phyloP scores from a whole-genome alignment of 2,113 vertebrate genomes.

The Antidorcas marsupialis region DNA sequence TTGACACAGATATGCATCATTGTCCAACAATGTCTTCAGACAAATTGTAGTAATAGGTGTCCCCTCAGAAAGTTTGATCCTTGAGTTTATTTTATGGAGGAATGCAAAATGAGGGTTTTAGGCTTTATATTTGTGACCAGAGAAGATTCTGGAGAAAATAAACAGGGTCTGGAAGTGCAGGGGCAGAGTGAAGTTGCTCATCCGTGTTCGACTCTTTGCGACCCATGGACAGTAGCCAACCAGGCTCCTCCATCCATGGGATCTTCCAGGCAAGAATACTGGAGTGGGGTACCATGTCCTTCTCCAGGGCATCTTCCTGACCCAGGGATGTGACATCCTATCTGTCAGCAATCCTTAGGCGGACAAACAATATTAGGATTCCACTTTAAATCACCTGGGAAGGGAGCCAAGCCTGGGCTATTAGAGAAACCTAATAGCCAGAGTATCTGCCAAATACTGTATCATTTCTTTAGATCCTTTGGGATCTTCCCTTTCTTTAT shows the following conservation, averaged over 20 bases:
- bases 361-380: not conserved
- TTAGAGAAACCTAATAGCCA: not conserved
- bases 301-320: too few relatives aligned
- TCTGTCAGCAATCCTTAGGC: not conserved
- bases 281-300: too few relatives aligned
- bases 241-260: too few relatives aligned
- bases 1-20: not conserved
- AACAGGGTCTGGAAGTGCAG: not conserved
- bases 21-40: not conserved
- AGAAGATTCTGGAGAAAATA: not conserved
- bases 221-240: too few relatives aligned
- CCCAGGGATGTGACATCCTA: not conserved
- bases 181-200: not conserved
- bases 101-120: not conserved
- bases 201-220: too few relatives aligned
- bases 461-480: not conserved
- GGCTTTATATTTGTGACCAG: not conserved
- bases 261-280: too few relatives aligned
- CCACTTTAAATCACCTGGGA: not conserved
- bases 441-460: not conserved
- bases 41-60: not conserved
- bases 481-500: not conserved
- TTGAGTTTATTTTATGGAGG: not conserved
- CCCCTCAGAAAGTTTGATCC: not conserved
- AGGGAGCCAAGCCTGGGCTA: too few relatives aligned